A percentile compares a stretch with the other conserved stretches of the same genome.
These are phyloP conservation scores for Tenthredo distinguenda DNA, from an alignment of 2,888 invertebrate genomes.

Conservation along the genomic window DNA sequence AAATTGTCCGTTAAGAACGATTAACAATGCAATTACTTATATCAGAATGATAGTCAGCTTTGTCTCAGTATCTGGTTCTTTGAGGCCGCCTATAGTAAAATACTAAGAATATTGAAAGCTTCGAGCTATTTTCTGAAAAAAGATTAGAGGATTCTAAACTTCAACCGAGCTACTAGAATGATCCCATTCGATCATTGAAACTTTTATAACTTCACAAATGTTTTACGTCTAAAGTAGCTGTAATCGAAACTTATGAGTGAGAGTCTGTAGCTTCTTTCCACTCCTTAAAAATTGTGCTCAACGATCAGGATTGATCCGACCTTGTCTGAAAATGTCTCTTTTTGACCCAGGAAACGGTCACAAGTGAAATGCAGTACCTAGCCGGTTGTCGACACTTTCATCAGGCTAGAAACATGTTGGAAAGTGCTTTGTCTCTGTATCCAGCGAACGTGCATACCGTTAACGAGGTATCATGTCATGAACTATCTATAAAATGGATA, in stretches of 20 bases:
- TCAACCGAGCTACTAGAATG: too few species aligned
- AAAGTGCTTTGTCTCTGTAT: slow-evolving; percentile 89
- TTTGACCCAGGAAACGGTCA: slow-evolving; percentile 68
- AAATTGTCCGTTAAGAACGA: too few species aligned
- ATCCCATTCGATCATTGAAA: neutral
- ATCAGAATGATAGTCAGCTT: too few species aligned
- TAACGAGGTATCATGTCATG: slow-evolving; percentile 69
- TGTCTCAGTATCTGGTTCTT: too few species aligned
- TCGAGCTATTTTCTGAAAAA: too few species aligned
- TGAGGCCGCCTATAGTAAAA: too few species aligned
- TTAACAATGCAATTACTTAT: too few species aligned
- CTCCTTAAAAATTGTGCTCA: neutral
- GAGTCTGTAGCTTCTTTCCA: neutral
- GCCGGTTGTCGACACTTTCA: slow-evolving; percentile 95
- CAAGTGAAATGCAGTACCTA: slow-evolving; percentile 81
- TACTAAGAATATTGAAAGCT: too few species aligned
- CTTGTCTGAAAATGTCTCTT: neutral
- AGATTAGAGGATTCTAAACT: too few species aligned
- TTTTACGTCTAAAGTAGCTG: neutral
- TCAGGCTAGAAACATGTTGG: slow-evolving; percentile 92
- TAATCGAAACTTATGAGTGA: neutral
- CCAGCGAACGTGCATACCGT: slow-evolving; percentile 80
- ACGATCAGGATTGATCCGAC: neutral
- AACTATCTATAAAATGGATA: neutral
- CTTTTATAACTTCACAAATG: neutral